Conservation (phyloP, 2,113 vertebrate genomes). For the Gavialis gangeticus region DNA sequence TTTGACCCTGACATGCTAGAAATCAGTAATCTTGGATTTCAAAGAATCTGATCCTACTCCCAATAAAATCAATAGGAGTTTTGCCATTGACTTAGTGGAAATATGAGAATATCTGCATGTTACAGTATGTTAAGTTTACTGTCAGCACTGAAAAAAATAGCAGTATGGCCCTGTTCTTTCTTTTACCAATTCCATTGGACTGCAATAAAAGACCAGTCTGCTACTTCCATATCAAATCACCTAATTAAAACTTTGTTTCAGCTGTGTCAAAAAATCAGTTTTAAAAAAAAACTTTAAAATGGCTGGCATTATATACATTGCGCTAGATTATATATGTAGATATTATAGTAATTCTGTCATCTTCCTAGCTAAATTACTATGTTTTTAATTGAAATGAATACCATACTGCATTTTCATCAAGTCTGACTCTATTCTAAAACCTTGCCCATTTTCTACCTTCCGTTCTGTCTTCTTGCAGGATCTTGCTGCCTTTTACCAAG, state of each 20-base stretch:
- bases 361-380: constrained; percentile 36
- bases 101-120: neutral
- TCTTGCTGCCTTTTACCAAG: neutral
- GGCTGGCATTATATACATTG: constrained; percentile 15
- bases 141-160: constrained; percentile 16
- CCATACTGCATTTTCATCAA: constrained; percentile 30
- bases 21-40: constrained; percentile 27
- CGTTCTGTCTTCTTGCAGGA: neutral
- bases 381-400: constrained; percentile 34
- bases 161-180: neutral
- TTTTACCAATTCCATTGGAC: neutral
- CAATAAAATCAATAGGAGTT: constrained; percentile 1
- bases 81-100: neutral
- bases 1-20: constrained; percentile 19
- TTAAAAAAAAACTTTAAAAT: constrained; percentile 44
- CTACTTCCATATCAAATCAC: constrained; percentile 25
- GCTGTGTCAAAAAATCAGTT: constrained; percentile 7
- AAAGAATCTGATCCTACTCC: neutral
- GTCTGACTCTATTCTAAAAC: constrained; percentile 9
- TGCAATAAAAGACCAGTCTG: neutral
- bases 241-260: constrained; percentile 40
- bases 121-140: neutral
- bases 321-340: constrained; percentile 25
- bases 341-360: neutral
- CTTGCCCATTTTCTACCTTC: constrained; percentile 6